Evolutionary conservation across 37 sponge, comb jelly and placozoan species (phyloP), one percentile per base, ranked within the genome.

Genomic region (Ephydatia muelleri): DNA sequence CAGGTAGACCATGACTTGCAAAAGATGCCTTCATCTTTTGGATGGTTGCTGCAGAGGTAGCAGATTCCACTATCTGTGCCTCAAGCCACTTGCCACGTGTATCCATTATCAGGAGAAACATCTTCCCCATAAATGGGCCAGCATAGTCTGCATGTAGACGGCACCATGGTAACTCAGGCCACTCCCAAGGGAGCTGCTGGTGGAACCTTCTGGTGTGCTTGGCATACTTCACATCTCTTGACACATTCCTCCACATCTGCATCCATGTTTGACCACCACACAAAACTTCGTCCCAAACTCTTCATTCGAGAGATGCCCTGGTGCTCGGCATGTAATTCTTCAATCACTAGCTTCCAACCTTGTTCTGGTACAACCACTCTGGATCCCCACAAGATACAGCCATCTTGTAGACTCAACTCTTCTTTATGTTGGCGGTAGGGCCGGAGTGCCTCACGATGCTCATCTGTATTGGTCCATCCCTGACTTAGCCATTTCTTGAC

Each of bases 241-340:
- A 76, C 77, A 76, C 43, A 16, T 27, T 79, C 66, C 34, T 79
- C 80, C 31, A 79, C 26, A 8, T 79, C 66, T 57, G 29, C 66
- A 79, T 79, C 80, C 66, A 79, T 11, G 26, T 65, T 35, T 25
- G 80, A 67, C 80, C 80, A 79, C 80, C 67, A 79, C 26, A 79
- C 34, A 21, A 35, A 79, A 35, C 80, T 35, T 35, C 80, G 29
- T 29, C 28, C 77, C 30, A 76, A 40, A 12, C 34, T 29, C 43
- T 76, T 36, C 36, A 36, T 37, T 37, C 28, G 38, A 37, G 34
- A 36, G 12, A 33, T 36, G 27, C 36, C 77, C 28, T 29, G 32
- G 19, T 38, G 77, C 16, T 57, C 57, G 16, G 57, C 57, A 11
- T 5, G 57, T 40, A 34, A 37, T 75, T 32, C 32, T 65, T 84